These are phyloP conservation scores for Danio albolineatus DNA, from an alignment of 2,797 vertebrate species.

Conservation along the genomic window DNA sequence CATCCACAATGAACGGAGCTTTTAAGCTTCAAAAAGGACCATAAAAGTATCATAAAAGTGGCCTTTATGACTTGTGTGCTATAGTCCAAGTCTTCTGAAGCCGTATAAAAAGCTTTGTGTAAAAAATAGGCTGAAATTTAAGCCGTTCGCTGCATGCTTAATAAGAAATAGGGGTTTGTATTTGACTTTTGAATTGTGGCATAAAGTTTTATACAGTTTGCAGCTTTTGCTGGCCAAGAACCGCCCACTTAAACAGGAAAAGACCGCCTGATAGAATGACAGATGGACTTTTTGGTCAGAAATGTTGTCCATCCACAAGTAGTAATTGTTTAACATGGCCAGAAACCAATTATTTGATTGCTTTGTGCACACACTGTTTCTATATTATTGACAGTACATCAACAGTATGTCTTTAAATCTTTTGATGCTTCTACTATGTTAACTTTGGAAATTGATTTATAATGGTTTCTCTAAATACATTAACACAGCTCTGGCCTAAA, in stretches of 20 bases:
- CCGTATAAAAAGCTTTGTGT: background rate
- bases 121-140: background rate
- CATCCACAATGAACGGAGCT: conserved; percentile 11
- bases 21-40: background rate
- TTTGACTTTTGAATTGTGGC: conserved; percentile 4
- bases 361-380: background rate
- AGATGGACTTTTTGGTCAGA: conserved; percentile 7
- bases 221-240: conserved; percentile 17
- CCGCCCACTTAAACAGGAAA: conserved; percentile 14
- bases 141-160: background rate
- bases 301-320: background rate
- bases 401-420: background rate
- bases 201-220: conserved; percentile 13
- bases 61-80: background rate
- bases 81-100: background rate
- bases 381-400: background rate
- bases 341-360: background rate
- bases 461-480: background rate
- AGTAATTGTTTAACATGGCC: background rate
- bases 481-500: background rate
- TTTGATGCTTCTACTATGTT: background rate
- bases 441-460: background rate
- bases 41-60: background rate
- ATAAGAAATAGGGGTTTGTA: background rate
- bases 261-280: conserved; percentile 1